These are phyloP conservation scores for Chaetogeoica ovagalla DNA, from an alignment of 2,888 invertebrate genomes.

Conservation along the genomic window DNA sequence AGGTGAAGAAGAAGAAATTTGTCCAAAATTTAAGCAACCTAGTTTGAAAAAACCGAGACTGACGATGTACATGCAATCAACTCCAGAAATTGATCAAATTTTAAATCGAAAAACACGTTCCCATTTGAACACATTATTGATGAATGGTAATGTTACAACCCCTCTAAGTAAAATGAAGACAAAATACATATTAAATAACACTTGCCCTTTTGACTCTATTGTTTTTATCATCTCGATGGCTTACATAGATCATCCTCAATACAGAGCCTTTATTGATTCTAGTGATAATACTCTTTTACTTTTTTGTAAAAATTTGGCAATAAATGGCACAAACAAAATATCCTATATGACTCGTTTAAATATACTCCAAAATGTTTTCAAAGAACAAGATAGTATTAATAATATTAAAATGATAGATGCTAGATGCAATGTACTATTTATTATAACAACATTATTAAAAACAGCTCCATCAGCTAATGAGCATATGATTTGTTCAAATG, in stretches of 20 bases:
- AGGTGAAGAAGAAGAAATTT: neutral
- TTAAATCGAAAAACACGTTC: slow-evolving; percentile 11
- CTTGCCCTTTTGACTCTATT: neutral
- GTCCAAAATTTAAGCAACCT: neutral
- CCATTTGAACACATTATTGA: slow-evolving; percentile 5
- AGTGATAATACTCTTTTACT: slow-evolving; percentile 3
- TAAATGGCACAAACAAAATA: neutral
- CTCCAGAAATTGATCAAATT: slow-evolving; percentile 5
- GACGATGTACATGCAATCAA: neutral
- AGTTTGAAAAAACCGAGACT: neutral
- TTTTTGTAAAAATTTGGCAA: neutral
- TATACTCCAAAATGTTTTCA: neutral
- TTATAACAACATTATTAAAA: slow-evolving; percentile 5
- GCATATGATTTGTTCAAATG: neutral
- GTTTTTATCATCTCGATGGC: slow-evolving; percentile 3
- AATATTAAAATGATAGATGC: neutral
- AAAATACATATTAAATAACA: neutral
- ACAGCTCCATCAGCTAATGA: slow-evolving; percentile 6
- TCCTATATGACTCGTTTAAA: neutral
- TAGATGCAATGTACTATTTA: slow-evolving; percentile 3
- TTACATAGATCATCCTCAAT: slow-evolving; percentile 2
- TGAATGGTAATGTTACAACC: neutral
- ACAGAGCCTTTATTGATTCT: neutral
- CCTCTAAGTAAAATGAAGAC: neutral
- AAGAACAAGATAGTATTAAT: neutral